Conservation (phyloP, 2,113 vertebrate genomes). For the Paramisgurnus dabryanus region DNA sequence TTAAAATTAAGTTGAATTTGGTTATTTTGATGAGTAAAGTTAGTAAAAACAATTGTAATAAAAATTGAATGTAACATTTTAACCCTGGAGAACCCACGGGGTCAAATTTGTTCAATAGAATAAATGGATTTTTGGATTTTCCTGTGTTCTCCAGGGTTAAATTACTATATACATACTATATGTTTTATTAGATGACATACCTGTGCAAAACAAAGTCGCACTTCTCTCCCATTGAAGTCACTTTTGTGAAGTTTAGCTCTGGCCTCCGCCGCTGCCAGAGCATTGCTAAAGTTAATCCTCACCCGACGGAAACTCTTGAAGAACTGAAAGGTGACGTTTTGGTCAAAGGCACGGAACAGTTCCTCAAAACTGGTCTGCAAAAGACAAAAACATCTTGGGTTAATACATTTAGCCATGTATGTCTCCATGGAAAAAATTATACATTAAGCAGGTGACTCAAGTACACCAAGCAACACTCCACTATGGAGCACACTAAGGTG, state of each 20-base stretch:
- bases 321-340: constrained; percentile 91
- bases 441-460: not conserved
- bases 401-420: not conserved
- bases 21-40: too few relatives aligned
- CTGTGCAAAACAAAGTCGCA: constrained; percentile 95
- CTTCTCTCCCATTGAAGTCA: constrained; percentile 88
- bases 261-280: constrained; percentile 87
- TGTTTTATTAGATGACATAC: constrained; percentile 65
- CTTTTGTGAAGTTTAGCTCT: constrained; percentile 87
- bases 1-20: too few relatives aligned
- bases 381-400: constrained; percentile 27
- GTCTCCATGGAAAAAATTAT: not conserved
- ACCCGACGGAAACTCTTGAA: constrained; percentile 94
- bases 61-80: too few relatives aligned
- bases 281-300: constrained; percentile 90
- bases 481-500: not conserved
- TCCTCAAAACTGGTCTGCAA: constrained; percentile 88
- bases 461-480: not conserved
- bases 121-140: too few relatives aligned
- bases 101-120: too few relatives aligned
- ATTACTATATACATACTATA: too few relatives aligned
- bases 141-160: too few relatives aligned
- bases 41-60: too few relatives aligned
- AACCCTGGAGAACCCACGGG: too few relatives aligned
- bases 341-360: constrained; percentile 86